Conservation (phyloP, 2,888 invertebrate species). For the Cantharis lateralis region DNA sequence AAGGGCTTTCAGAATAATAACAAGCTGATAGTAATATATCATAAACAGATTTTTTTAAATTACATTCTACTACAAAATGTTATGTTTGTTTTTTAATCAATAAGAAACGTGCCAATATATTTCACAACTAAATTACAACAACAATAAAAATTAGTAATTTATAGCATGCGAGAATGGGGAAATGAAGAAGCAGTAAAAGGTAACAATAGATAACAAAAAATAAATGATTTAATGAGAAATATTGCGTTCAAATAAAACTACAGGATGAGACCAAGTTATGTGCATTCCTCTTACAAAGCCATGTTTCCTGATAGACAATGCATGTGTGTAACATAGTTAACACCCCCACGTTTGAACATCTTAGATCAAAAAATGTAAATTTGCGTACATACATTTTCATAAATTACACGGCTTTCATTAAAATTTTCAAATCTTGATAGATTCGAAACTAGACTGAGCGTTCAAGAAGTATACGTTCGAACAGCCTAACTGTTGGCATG, state of each 20-base stretch:
- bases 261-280: conserved; percentile 40
- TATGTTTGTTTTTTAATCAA: background rate
- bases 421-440: background rate
- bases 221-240: conserved; percentile 38
- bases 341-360: conserved; percentile 34
- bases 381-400: conserved; percentile 26
- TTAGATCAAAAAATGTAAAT: conserved; percentile 28
- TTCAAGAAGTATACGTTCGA: background rate
- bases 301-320: conserved; percentile 41
- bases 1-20: too few species aligned
- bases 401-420: background rate
- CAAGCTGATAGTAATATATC: too few species aligned
- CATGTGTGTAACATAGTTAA: conserved; percentile 38
- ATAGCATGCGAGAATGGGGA: background rate
- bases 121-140: background rate
- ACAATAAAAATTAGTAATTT: background rate
- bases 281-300: conserved; percentile 42
- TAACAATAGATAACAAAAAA: conserved; percentile 37
- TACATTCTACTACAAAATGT: too few species aligned
- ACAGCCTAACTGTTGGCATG: background rate
- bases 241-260: conserved; percentile 40
- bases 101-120: background rate
- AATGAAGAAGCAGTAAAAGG: conserved; percentile 6
- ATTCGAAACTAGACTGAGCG: background rate
- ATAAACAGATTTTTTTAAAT: too few species aligned